Evolutionary conservation across 2,113 vertebrate genomes (phyloP).

Genomic region (Sebastes schlegelii): DNA sequence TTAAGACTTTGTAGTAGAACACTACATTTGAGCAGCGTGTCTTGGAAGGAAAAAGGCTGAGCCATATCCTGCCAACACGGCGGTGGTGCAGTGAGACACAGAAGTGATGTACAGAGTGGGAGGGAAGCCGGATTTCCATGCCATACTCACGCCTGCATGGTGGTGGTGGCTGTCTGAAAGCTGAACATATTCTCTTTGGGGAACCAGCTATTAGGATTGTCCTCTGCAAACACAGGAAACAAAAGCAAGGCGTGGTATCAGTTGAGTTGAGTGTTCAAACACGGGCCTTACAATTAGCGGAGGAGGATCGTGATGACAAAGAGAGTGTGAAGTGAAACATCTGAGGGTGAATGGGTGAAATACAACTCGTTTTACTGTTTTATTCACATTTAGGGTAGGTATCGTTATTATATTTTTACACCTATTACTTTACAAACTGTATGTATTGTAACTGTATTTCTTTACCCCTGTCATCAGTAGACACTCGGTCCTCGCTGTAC

Average conservation of each 20-base stretch:
- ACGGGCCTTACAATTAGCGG: conserved; percentile 6
- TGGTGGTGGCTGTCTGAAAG: conserved; percentile 97
- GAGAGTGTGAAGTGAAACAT: neutral
- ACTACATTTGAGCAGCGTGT: neutral
- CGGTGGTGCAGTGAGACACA: conserved; percentile 1
- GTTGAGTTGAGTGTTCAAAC: neutral
- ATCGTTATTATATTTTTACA: neutral
- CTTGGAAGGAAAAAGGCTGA: conserved; percentile 36
- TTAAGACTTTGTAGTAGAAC: conserved; percentile 30
- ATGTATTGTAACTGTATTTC: neutral
- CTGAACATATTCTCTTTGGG: conserved; percentile 98
- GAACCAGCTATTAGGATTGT: conserved; percentile 93
- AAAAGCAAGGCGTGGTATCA: conserved; percentile 25
- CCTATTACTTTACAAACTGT: neutral
- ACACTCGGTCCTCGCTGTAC: conserved; percentile 92
- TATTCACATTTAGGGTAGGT: neutral
- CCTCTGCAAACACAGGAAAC: conserved; percentile 84
- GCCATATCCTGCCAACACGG: conserved; percentile 14
- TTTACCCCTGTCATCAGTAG: conserved; percentile 84
- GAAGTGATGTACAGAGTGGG: conserved; percentile 25
- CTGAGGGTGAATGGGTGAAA: neutral
- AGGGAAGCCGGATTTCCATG: conserved; percentile 36
- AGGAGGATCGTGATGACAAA: neutral
- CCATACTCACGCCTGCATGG: conserved; percentile 98
- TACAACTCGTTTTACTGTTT: neutral